These are phyloP conservation scores for Drosophila bunnanda DNA, from an alignment of 2,888 invertebrate genomes.

Conservation along the genomic window DNA sequence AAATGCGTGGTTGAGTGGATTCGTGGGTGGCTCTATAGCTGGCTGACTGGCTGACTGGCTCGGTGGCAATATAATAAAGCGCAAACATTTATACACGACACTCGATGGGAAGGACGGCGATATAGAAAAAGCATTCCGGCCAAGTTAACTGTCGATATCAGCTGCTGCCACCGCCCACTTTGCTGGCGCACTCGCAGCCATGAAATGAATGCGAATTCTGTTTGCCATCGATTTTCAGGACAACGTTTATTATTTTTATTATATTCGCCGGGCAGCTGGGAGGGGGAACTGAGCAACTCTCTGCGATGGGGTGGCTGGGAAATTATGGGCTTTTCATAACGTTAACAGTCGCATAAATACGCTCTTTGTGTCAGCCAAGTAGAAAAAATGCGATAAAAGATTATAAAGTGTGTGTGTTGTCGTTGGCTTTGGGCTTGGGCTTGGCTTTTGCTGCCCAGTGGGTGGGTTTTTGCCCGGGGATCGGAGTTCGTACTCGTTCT, in stretches of 20 bases:
- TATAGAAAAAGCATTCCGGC: constrained; percentile 62
- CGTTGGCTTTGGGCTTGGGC: constrained; percentile 53
- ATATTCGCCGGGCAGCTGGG: constrained; percentile 58
- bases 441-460: constrained; percentile 45
- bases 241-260: constrained; percentile 78
- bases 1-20: constrained; percentile 10
- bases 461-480: constrained; percentile 18
- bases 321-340: constrained; percentile 83
- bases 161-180: constrained; percentile 57
- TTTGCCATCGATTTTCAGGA: constrained; percentile 82
- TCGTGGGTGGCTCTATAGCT: constrained; percentile 18
- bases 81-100: constrained; percentile 79
- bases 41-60: neutral
- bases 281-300: constrained; percentile 8
- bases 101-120: constrained; percentile 59
- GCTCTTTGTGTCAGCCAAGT: constrained; percentile 83
- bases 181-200: constrained; percentile 17
- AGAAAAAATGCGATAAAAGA: constrained; percentile 85
- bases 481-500: constrained; percentile 33
- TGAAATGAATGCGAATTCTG: constrained; percentile 77
- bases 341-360: constrained; percentile 81
- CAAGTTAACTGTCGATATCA: constrained; percentile 78
- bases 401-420: constrained; percentile 84
- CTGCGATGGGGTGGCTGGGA: constrained; percentile 66
- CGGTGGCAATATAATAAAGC: constrained; percentile 74